Base-by-base conservation (phyloP, 1,140 invertebrate genomes). In the Lepidurus arcticus region DNA sequence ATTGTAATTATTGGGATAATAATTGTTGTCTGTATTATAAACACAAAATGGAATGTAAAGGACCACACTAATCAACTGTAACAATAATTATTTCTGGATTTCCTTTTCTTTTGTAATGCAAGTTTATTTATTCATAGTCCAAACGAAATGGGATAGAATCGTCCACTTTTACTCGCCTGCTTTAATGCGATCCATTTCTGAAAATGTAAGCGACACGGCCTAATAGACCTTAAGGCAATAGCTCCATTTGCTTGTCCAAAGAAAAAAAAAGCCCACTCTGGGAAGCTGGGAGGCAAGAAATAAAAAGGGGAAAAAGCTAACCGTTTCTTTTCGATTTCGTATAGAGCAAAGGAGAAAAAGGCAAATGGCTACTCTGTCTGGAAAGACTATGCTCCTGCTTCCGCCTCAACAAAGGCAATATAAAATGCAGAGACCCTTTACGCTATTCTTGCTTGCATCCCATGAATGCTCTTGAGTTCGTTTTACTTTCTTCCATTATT, bases 371-470 rank as follows among this genome's bases (percentile, higher is more conserved):
- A 21, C 21, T 65, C 53, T 65, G 53, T 65, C 53, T 65, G 5
- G n/a, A 65, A 21, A 65, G 53, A 65, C 53, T 65, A 21, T 16
- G 53, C 53, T 65, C 21, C 53, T 65, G 21, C 53, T 65, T 65
- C 53, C 53, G 53, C 53, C 53, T 16, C 53, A 65, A 65, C 53
- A 65, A 65, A 65, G 53, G 53, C 53, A 65, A 65, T 65, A 65
- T 65, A 65, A 65, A 65, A 65, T 65, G 53, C 53, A 65, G 53
- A 21, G 53, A n/a, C 53, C n/a, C 21, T 65, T 13, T 65, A 65
- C 53, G 13, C 53, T 65, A 65, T 7, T 65, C 53, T 65, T 11
- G 53, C 53, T 65, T 65, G 53, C 53, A 65, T 7, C 53, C 8
- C 53, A 13, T 65, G 53, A 65, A 65, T 65, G 53, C 53, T 65